Base-by-base conservation (phyloP, 2,797 vertebrate genomes). In the Syndactyla subalaris region DNA sequence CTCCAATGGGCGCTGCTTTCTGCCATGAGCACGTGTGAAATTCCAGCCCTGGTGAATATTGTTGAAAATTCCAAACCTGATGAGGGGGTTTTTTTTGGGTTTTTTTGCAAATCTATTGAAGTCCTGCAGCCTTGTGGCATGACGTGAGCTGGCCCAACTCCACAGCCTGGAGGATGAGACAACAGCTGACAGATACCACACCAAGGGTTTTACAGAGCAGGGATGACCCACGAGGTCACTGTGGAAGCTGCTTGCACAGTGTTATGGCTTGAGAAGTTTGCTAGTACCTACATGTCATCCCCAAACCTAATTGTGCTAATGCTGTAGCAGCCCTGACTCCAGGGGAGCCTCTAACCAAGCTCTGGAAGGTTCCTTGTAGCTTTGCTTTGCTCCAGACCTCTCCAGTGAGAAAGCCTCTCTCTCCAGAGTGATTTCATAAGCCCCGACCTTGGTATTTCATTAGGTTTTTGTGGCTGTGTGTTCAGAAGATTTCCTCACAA, bases 341-440 rank as follows among this genome's bases (percentile, higher is more conserved):
- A 86, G 92, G 88, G 95, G 88, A 88, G 70, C 36, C 80, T 94
- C 65, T 81, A 70, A 88, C 70, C 70, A 26, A n/a, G 19, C 39
- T 92, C 89, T 96, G 73, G 91, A 85, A 94, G 62, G 27, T 93
- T 96, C 48, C 59, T 81, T 59, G 73, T 84, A 14, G 22, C 71
- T 65, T 84, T 52, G 55, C 83, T 76, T 52, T 43, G 54, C 65
- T 89, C 92, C 57, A 83, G 5, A 71, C n/a, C 41, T 76, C 67
- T 20, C 7, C 46, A 89, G 58, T 55, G 87, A 48, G 91, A 84
- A 88, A 81, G 9, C 15, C 58, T 87, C 63, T 61, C 45, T 61
- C 57, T 91, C 30, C 76, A 78, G 80, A 41, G 29, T n/a, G 72
- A 32, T 75, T 91, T 93, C 91, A 54, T 41, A 68, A 84, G 66